Evolutionary conservation across 2,113 vertebrate genomes (phyloP).

Genomic region (Trinectes maculatus): DNA sequence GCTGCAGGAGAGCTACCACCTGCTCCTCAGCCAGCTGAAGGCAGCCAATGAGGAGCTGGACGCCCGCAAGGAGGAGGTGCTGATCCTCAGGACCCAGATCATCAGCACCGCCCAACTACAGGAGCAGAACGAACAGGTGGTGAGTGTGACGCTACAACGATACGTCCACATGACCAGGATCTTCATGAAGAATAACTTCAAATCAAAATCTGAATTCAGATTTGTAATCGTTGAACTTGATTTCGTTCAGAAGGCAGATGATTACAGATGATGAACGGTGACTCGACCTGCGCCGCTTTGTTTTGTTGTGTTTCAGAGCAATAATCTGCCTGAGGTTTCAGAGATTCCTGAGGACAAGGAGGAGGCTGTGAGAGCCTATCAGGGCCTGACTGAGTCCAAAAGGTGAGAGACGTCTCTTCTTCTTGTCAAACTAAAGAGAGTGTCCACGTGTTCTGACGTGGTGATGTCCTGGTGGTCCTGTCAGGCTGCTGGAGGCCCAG

Average conservation of each 20-base stretch:
- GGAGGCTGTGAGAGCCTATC: conserved; percentile 82
- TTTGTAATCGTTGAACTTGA: too few species aligned
- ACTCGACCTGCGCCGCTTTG: too few species aligned
- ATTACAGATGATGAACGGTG: too few species aligned
- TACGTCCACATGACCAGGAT: too few species aligned
- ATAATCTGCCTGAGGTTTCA: conserved; percentile 44
- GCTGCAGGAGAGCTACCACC: conserved; percentile 82
- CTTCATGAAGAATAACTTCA: too few species aligned
- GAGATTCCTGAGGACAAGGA: conserved; percentile 82
- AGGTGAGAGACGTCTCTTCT: conserved; percentile 82
- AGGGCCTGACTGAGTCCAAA: conserved; percentile 87
- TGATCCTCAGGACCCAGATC: conserved; percentile 91
- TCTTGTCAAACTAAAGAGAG: too few species aligned
- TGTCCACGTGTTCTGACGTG: too few species aligned
- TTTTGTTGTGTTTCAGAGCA: neutral
- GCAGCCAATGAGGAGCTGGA: conserved; percentile 92
- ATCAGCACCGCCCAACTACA: conserved; percentile 83
- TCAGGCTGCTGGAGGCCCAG: conserved; percentile 91
- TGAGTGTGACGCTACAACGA: conserved; percentile 51
- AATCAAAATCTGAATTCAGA: too few species aligned
- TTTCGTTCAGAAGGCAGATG: too few species aligned
- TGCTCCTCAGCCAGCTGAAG: conserved; percentile 90
- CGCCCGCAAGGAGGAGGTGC: conserved; percentile 95
- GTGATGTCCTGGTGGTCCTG: neutral
- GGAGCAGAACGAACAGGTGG: conserved; percentile 61